A percentile compares a stretch with the other conserved stretches of the same genome.
phyloP scores from a whole-genome alignment of 2,888 invertebrate species.

The Cephonodes hylas region DNA sequence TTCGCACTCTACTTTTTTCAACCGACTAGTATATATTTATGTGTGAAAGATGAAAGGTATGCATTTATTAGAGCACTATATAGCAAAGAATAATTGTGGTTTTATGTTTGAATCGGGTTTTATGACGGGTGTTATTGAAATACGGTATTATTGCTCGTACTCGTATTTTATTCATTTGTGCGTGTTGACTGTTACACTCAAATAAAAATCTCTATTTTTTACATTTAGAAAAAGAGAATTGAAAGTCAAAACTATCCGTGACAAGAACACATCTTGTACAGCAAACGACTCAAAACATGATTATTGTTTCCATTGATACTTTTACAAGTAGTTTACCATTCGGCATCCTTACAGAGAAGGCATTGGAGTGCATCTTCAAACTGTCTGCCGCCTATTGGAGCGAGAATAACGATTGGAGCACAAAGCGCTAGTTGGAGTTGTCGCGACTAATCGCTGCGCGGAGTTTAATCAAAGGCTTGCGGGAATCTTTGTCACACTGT shows the following conservation, averaged over 20 bases:
- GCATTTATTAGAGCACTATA: no score
- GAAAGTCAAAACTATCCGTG: neutral
- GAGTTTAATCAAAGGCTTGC: slow-evolving; percentile 19
- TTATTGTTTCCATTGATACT: neutral
- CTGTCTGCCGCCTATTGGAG: slow-evolving; percentile 20
- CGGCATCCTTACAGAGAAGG: neutral
- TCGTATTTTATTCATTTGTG: no score
- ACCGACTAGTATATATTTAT: no score
- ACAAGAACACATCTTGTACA: neutral
- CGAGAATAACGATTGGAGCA: slow-evolving; percentile 27
- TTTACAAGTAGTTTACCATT: neutral
- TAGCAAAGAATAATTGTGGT: no score
- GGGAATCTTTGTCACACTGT: neutral
- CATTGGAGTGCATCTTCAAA: slow-evolving; percentile 9
- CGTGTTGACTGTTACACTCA: no score
- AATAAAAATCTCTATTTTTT: no score
- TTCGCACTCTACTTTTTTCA: no score
- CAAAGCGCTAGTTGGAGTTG: slow-evolving; percentile 21
- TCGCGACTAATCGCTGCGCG: slow-evolving; percentile 10
- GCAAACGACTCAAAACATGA: neutral
- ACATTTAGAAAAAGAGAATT: no score
- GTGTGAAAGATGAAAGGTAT: no score
- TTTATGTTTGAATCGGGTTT: no score
- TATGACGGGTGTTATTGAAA: no score
- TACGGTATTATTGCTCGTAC: no score